phyloP scores from a whole-genome alignment of 2,888 invertebrate genomes.

The Ochropleura leucogaster region DNA sequence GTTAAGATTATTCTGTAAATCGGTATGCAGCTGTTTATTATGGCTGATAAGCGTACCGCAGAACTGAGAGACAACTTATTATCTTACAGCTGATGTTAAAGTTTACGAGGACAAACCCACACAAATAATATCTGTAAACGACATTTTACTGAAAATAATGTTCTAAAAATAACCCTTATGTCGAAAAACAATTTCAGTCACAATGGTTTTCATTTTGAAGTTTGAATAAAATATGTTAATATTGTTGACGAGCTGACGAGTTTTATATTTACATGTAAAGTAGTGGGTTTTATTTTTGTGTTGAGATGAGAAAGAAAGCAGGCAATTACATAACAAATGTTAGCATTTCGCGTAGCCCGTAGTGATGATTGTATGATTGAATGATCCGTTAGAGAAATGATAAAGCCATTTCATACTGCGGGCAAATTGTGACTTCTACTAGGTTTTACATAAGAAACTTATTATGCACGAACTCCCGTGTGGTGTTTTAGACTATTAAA shows the following conservation, averaged over 20 bases:
- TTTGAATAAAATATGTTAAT: not conserved
- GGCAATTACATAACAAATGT: not conserved
- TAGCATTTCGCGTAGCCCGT: not conserved
- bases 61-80: not conserved
- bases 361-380: not conserved
- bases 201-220: not conserved
- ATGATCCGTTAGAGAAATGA: not conserved
- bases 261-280: not conserved
- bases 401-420: too few relatives aligned
- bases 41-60: not conserved
- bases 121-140: not conserved
- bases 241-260: not conserved
- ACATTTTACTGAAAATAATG: not conserved
- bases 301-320: not conserved
- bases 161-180: not conserved
- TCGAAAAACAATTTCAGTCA: not conserved
- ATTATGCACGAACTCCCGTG: too few relatives aligned
- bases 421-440: not conserved
- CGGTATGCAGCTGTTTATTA: not conserved
- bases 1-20: not conserved
- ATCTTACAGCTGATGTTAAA: constrained; percentile 1
- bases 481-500: too few relatives aligned
- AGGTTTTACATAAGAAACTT: too few relatives aligned
- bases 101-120: not conserved
- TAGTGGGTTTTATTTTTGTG: not conserved